Base-by-base conservation (phyloP, 2,113 vertebrate genomes). In the Daphoenositta chrysoptera region DNA sequence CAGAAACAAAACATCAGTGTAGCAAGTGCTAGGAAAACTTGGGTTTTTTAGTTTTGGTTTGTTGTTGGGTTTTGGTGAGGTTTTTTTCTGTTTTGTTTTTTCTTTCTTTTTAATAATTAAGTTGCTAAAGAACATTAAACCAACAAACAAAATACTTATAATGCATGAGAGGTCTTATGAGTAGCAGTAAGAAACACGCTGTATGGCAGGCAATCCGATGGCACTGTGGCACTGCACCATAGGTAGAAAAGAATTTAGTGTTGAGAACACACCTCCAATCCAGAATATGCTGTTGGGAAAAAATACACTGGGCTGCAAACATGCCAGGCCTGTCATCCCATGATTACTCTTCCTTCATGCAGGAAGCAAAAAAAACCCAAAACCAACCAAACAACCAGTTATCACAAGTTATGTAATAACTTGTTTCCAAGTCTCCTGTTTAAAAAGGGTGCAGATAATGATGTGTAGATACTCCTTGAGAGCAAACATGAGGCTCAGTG, bases 21-120 rank as follows among this genome's bases (percentile, higher is more conserved):
- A 57, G 28, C 33, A 88, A 22, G 23, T 81, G 30, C 19, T 53
- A 57, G 8, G 12, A 50, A 80, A 88, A 42, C 4, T 30, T 16
- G 6, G 11, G 1, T 6, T 16, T 30, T 83, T 63, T 42, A 1
- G 13, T 40, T 33, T 26, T 71, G 24, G 5, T 27, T 39, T 40
- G 6, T 39, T 28, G 6, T 15, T 20, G 7, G 8, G 15, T 11
- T 27, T 28, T 13, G 12, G 2, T n/a, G n/a, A n/a, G 0, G 0
- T 1, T 20, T 19, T 60, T 60, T 54, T 30, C 5, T 13, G 3
- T 10, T 30, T 44, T 40, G 11, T 12, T 31, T 69, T 42, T 21
- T 58, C 11, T 45, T n/a, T 20, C 4, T 24, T 61, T 75, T 15
- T 3, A 61, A 50, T 27, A 88, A 89, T 45, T 26, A 56, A 60